Evolutionary conservation across 92 coral and sea anemone genomes (phyloP), one percentile per base, ranked within the genome.

Genomic region (Meandrina meandrites): DNA sequence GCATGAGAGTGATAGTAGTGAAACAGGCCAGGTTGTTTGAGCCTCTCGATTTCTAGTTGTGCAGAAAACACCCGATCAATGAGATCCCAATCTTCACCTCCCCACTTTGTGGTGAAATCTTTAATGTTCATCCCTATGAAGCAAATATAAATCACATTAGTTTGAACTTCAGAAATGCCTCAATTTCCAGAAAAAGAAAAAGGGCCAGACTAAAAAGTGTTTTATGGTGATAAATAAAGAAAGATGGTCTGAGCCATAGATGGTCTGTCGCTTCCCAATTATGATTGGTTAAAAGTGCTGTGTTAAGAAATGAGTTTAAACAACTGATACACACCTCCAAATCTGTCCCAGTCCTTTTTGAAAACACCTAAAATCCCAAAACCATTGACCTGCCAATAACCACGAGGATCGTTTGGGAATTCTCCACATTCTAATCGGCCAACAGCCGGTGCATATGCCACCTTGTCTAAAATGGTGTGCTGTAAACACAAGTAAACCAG

Each of bases 61-160:
- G 48, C 71, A 14, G 79, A 37, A 30, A 86, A 40, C 30, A 86
- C 85, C 28, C 89, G 85, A 80, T 86, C 89, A 53, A 86, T 31
- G 17, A 86, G 47, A 42, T 86, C 89, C 89, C 89, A 86, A 53
- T 86, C 89, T 40, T 86, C 89, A 8, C 89, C 89, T 50, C 89
- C 89, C 89, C 89, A 86, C 35, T 79, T 86, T 8, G 89, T 86
- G 27, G 85, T 86, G 54, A 86, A 86, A 12, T 86, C 89, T 86
- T 73, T 34, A 2, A 79, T 48, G 31, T 86, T 86, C 89, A 86
- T 86, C 35, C 89, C 89, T 86, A 32, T 0, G 35, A 13, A 60
- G 45, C 11, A 58, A 48, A 60, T 24, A 18, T 6, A 60, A 60
- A 60, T 48, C 4, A 51, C 13, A 0, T 66, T 66, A 66, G 35